A percentile compares a stretch with the other conserved stretches of the same genome.
phyloP scores from a whole-genome alignment of 2,888 invertebrate genomes.

The Odontocerum albicorne region DNA sequence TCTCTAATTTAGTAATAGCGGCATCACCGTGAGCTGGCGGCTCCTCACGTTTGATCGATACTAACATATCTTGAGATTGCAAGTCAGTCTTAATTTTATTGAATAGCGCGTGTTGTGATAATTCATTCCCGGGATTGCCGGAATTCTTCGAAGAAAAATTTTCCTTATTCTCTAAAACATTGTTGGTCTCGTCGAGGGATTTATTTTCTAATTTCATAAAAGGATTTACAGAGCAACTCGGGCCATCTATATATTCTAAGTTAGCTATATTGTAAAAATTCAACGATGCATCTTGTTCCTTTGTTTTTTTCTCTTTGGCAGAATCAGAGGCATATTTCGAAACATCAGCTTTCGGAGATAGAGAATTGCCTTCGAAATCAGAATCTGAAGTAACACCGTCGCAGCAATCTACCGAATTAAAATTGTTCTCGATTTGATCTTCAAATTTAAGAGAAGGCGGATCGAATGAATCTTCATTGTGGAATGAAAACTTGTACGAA shows the following conservation, averaged over 20 bases:
- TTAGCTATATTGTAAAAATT: constrained; percentile 9
- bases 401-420: constrained; percentile 57
- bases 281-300: neutral
- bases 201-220: constrained; percentile 9
- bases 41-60: neutral
- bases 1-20: neutral
- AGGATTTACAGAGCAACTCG: constrained; percentile 17
- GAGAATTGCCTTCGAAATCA: constrained; percentile 32
- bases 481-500: constrained; percentile 11
- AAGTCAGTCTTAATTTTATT: constrained; percentile 45
- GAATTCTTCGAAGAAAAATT: constrained; percentile 34
- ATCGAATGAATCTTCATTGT: constrained; percentile 41
- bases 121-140: constrained; percentile 41
- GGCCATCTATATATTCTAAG: constrained; percentile 20
- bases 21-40: neutral
- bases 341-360: neutral
- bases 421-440: constrained; percentile 61
- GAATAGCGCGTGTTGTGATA: constrained; percentile 47
- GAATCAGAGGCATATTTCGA: neutral
- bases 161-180: too few relatives aligned
- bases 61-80: constrained; percentile 4
- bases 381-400: constrained; percentile 50
- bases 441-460: constrained; percentile 57
- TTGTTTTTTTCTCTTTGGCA: neutral
- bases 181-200: too few relatives aligned